phyloP scores from a whole-genome alignment of 2,888 invertebrate species.

The Athrips mouffetella region DNA sequence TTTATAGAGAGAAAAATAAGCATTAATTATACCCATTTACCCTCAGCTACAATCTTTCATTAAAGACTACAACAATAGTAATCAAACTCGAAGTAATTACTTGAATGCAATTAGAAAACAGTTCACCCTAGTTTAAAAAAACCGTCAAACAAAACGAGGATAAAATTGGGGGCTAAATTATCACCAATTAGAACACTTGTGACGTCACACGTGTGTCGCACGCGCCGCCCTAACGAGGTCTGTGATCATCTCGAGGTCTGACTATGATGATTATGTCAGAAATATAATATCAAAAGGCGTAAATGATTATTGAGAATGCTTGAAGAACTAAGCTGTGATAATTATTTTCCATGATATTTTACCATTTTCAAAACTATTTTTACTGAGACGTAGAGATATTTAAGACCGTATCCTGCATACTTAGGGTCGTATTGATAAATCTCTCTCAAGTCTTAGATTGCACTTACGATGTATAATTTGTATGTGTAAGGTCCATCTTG shows the following conservation, averaged over 20 bases:
- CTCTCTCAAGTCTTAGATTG: too few species aligned
- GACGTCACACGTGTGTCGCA: conserved; percentile 48
- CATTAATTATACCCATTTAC: not conserved
- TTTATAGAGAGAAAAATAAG: not conserved
- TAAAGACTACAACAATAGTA: conserved; percentile 7
- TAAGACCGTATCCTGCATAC: too few species aligned
- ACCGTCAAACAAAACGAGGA: conserved; percentile 23
- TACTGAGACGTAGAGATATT: too few species aligned
- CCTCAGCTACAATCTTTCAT: not conserved
- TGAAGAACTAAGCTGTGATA: not conserved
- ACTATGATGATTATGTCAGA: conserved; percentile 33
- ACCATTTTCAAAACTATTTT: not conserved
- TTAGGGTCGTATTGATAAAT: too few species aligned
- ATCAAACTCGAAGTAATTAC: conserved; percentile 25
- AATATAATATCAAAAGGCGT: conserved; percentile 31
- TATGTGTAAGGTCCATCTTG: too few species aligned
- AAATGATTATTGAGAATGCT: conserved; percentile 16
- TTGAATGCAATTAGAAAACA: conserved; percentile 34
- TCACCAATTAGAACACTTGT: conserved; percentile 60
- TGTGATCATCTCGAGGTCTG: conserved; percentile 38
- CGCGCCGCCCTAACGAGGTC: conserved; percentile 55
- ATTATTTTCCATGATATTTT: not conserved
- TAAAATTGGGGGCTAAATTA: conserved; percentile 43
- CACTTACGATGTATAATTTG: too few species aligned
- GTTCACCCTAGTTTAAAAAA: conserved; percentile 28